Percentiles rank a stretch among this genome's conserved stretches.
Evolutionary conservation across 2,888 invertebrate species (phyloP).

Genomic region (Drosophila longiperda): DNA sequence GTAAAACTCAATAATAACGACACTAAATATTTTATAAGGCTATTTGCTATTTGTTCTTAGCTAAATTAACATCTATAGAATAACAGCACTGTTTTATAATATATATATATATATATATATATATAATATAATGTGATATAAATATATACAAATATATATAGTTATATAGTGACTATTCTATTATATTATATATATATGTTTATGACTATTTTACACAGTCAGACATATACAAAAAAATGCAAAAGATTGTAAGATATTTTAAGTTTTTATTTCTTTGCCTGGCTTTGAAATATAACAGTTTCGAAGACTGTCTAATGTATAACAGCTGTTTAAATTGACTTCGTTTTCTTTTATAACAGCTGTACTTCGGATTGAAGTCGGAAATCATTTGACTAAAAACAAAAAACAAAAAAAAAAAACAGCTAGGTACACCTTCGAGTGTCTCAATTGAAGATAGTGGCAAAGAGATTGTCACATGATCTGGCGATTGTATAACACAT

Average conservation of each 20-base stretch:
- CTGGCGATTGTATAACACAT: constrained; percentile 17
- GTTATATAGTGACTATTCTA: no score
- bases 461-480: constrained; percentile 34
- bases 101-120: background rate
- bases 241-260: background rate
- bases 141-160: no score
- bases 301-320: background rate
- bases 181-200: background rate
- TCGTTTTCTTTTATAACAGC: background rate
- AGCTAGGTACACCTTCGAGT: background rate
- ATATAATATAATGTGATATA: no score
- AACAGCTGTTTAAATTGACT: background rate
- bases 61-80: background rate
- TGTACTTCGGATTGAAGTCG: background rate
- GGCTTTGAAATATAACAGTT: background rate
- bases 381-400: background rate
- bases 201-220: background rate
- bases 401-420: background rate
- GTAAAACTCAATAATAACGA: background rate
- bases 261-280: no score
- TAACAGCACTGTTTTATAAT: background rate
- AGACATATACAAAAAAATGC: background rate
- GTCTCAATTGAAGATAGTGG: background rate
- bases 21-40: background rate
- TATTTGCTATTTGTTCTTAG: background rate